Conservation (phyloP, 2,888 invertebrate genomes). For the Elaeidobius kamerunicus region DNA sequence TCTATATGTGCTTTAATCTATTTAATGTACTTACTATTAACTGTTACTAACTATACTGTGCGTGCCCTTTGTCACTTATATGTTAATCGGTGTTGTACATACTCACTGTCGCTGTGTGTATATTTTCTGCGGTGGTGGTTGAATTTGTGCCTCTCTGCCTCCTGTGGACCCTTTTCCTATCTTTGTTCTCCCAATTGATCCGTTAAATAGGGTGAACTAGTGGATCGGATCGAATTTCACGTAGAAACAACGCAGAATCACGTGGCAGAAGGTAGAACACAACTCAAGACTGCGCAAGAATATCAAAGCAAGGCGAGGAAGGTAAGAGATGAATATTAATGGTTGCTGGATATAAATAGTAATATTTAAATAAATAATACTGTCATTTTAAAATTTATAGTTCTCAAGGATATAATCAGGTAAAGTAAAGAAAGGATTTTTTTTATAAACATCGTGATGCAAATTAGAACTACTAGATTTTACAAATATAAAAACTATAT, state of each 20-base stretch:
- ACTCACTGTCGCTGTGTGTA: constrained; percentile 22
- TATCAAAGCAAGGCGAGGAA: constrained; percentile 87
- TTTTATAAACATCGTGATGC: no score
- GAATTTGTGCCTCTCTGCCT: constrained; percentile 7
- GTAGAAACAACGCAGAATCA: constrained; percentile 83
- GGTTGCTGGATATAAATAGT: constrained; percentile 23
- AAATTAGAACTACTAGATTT: no score
- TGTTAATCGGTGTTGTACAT: constrained; percentile 32
- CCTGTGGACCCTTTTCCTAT: constrained; percentile 22
- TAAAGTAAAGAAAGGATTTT: no score
- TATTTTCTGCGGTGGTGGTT: constrained; percentile 27
- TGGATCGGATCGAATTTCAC: constrained; percentile 92
- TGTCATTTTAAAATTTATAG: background rate
- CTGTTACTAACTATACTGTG: constrained; percentile 44
- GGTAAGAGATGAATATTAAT: constrained; percentile 59
- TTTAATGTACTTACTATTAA: constrained; percentile 30
- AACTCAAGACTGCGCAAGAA: constrained; percentile 74
- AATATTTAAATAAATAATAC: background rate
- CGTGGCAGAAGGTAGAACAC: constrained; percentile 74
- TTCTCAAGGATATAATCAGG: background rate
- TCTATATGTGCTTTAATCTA: constrained; percentile 27
- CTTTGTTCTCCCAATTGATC: constrained; percentile 31
- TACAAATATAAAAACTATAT: background rate
- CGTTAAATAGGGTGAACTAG: constrained; percentile 77
- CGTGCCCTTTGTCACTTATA: constrained; percentile 46